phyloP scores from a whole-genome alignment of 2,797 vertebrate species.

The Bradypus variegatus region DNA sequence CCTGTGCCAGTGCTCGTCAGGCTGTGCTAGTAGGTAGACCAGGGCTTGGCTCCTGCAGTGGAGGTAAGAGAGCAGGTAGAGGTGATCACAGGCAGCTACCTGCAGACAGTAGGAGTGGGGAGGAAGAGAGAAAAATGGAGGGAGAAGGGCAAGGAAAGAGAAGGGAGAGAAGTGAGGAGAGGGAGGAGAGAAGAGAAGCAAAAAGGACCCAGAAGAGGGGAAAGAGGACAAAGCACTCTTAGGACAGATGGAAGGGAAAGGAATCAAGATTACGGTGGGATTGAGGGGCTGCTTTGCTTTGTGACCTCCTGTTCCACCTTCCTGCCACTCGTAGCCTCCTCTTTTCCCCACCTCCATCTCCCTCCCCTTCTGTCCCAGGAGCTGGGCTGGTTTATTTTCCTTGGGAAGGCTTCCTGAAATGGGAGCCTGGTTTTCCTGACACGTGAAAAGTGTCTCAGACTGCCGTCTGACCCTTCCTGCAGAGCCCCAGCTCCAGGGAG shows the following conservation, averaged over 20 bases:
- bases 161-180: background rate
- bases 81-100: background rate
- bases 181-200: background rate
- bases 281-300: slow-evolving; percentile 9
- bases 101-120: background rate
- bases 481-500: slow-evolving; percentile 42
- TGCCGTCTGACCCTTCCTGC: slow-evolving; percentile 57
- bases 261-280: background rate
- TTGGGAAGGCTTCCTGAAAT: slow-evolving; percentile 65
- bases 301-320: background rate
- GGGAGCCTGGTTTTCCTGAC: slow-evolving; percentile 62
- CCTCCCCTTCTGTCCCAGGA: slow-evolving; percentile 30
- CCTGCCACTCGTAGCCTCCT: background rate
- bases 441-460: slow-evolving; percentile 56
- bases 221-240: slow-evolving; percentile 31
- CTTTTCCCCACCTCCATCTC: background rate
- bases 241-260: slow-evolving; percentile 2
- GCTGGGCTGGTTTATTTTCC: slow-evolving; percentile 61
- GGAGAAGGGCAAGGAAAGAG: background rate
- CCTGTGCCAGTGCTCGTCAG: background rate
- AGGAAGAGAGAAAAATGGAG: background rate
- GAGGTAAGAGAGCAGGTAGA: background rate
- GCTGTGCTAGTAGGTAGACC: background rate
- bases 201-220: background rate
- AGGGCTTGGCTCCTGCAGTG: background rate